Percentiles rank a stretch among this genome's conserved stretches.
Evolutionary conservation across 92 coral and sea anemone genomes (phyloP).

Genomic region (Heliopora coerulea): DNA sequence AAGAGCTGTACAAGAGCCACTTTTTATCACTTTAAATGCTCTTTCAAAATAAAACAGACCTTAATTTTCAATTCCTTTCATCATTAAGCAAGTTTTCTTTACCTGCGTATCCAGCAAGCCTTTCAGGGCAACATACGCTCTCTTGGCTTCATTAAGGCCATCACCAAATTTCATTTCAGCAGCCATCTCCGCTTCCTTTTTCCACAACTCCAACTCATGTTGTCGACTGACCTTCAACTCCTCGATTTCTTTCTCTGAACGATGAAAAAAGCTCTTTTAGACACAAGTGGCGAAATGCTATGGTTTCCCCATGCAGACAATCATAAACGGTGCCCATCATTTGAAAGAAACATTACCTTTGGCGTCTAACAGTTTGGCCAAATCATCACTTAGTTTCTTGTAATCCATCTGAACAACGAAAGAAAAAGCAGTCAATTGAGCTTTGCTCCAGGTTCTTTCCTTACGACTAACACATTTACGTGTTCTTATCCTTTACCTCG

Average conservation of each 20-base stretch:
- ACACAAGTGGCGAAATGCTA: no score
- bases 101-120: constrained; percentile 79
- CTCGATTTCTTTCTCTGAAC: constrained; percentile 76
- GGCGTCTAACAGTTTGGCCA: constrained; percentile 79
- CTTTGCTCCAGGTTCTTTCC: not conserved
- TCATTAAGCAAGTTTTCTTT: not conserved
- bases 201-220: constrained; percentile 58
- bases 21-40: no score
- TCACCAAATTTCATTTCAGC: constrained; percentile 66
- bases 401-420: constrained; percentile 72
- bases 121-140: constrained; percentile 64
- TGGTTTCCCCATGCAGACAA: not conserved
- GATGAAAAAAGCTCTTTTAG: not conserved
- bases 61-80: no score
- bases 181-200: constrained; percentile 68
- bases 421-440: not conserved
- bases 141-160: constrained; percentile 68
- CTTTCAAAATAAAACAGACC: no score
- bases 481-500: constrained; percentile 59
- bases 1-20: no score
- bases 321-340: no score
- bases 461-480: not conserved
- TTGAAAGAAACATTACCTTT: no score
- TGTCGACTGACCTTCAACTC: constrained; percentile 70
- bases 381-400: constrained; percentile 88